Evolutionary conservation across 2,797 vertebrate genomes (phyloP), one percentile per base, ranked within the genome.

Genomic region (Atherinosoma microstoma): DNA sequence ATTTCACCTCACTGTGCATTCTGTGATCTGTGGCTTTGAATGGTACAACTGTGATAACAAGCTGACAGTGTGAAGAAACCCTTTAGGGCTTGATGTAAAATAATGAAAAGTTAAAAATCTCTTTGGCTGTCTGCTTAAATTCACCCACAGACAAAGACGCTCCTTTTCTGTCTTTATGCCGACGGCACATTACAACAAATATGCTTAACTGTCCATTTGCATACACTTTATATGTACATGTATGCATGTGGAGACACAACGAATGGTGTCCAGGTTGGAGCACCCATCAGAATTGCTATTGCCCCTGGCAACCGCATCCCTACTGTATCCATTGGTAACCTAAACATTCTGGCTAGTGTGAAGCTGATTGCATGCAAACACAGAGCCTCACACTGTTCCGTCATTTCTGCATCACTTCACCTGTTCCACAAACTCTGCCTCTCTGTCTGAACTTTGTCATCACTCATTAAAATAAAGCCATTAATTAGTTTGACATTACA

Each of bases 301-400:
- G 84, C 84, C 70, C 76, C 27, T 35, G 57, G 86, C 82, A 88
- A 89, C 83, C 73, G 56, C 61, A 67, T 81, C 65, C 63, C 45
- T 3, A 58, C 68, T 67, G 86, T 86, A 70, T 76, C 87, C 80
- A 75, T 76, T 75, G 87, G 87, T 86, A 81, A 86, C 84, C 77
- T 85, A 67, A 86, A 82, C 80, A 84, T 53, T 66, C 3, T 35
- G 60, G 56, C 32, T 12, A 3, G 61, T 34, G 63, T 35, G 38
- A 66, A 75, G 71, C 78, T 4, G 58, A 66, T 30, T 3, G 24
- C 47, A 45, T 77, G 42, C 65, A 75, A 22, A 58, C 53, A 45
- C 40, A 59, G 13, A 1, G 6, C n/a, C 22, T 66, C 69, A 40
- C 62, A 64, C 58, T 6, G 2, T 15, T 5, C 45, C 57, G 32